A percentile compares a stretch with the other conserved stretches of the same genome.
phyloP scores from a whole-genome alignment of 2,888 invertebrate species.

The Tethea ocularis region DNA sequence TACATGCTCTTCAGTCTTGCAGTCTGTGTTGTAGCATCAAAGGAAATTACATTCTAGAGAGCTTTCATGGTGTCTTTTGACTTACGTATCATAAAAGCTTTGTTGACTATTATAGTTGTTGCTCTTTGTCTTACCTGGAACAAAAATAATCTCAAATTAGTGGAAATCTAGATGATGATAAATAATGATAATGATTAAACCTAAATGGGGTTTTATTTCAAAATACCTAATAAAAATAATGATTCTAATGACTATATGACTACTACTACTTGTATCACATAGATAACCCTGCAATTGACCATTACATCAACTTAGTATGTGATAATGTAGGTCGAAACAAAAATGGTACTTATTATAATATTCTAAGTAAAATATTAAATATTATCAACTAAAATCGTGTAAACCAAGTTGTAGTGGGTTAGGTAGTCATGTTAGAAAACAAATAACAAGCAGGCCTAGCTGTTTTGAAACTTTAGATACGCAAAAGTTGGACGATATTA shows the following conservation, averaged over 20 bases:
- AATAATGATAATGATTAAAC: neutral
- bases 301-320: too few relatives aligned
- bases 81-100: neutral
- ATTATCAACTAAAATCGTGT: neutral
- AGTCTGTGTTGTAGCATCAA: conserved; percentile 13
- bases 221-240: too few relatives aligned
- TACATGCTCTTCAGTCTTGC: conserved; percentile 8
- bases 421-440: neutral
- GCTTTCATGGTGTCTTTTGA: conserved; percentile 13
- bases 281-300: too few relatives aligned
- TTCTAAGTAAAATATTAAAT: neutral
- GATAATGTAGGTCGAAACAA: too few relatives aligned
- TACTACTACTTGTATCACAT: too few relatives aligned
- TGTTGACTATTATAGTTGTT: conserved; percentile 1
- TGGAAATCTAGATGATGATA: neutral
- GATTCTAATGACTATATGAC: too few relatives aligned
- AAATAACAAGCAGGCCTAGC: neutral
- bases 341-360: neutral
- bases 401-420: neutral
- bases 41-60: conserved; percentile 13
- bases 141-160: conserved; percentile 20
- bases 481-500: conserved; percentile 5
- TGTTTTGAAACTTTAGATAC: neutral
- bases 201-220: too few relatives aligned
- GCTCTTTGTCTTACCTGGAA: conserved; percentile 32